Evolutionary conservation across 2,888 invertebrate genomes (phyloP).

Genomic region (Dexiosoma caninum): DNA sequence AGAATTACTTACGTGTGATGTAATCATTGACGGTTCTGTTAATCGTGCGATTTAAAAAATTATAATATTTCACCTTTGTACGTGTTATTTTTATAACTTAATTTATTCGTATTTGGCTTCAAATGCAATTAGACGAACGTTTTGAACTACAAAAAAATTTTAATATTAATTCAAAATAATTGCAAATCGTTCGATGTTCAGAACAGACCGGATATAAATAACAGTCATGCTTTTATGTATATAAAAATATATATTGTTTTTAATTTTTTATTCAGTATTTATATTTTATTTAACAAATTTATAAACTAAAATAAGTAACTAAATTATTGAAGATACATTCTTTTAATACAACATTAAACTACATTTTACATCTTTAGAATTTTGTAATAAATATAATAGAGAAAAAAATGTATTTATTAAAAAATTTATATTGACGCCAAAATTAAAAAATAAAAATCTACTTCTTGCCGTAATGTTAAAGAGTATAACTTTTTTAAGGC

Average conservation of each 20-base stretch:
- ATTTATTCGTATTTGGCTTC: background rate
- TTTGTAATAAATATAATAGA: constrained; percentile 27
- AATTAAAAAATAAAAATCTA: constrained; percentile 18
- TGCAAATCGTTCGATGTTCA: background rate
- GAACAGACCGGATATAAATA: background rate
- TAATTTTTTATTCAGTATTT: background rate
- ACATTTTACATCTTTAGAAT: constrained; percentile 2
- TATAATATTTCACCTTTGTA: too few species aligned
- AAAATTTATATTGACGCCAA: constrained; percentile 38
- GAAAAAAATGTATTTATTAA: background rate
- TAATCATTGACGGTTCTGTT: background rate
- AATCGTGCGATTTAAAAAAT: background rate
- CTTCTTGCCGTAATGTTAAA: too few species aligned
- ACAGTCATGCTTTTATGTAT: background rate
- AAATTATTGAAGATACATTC: background rate
- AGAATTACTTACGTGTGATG: constrained; percentile 1
- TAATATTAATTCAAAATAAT: background rate
- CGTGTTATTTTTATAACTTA: too few species aligned
- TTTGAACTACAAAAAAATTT: background rate
- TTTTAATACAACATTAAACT: constrained; percentile 8
- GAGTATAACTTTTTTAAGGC: too few species aligned
- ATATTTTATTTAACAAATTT: background rate
- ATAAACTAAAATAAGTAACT: background rate
- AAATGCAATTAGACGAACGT: background rate
- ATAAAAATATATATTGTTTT: constrained; percentile 26